phyloP scores from a whole-genome alignment of 1,140 invertebrate species.

The Tribolium madens region DNA sequence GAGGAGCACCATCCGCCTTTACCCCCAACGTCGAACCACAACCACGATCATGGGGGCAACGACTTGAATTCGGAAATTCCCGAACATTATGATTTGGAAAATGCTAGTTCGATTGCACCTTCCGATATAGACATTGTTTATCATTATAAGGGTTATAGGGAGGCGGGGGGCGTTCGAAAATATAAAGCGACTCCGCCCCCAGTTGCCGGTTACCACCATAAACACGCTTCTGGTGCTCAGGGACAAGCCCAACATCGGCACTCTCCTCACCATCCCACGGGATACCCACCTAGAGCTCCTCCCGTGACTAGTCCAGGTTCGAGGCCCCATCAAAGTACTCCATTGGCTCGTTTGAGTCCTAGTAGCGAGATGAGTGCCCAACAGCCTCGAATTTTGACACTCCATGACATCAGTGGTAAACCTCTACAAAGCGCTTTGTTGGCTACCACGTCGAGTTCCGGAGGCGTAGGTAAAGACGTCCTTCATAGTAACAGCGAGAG shows the following conservation, averaged over 20 bases:
- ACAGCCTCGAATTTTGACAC: conserved; percentile 89
- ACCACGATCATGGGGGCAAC: conserved; percentile 75
- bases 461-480: conserved; percentile 84
- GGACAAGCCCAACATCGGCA: conserved; percentile 77
- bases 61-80: conserved; percentile 86
- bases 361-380: conserved; percentile 92
- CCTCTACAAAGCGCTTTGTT: conserved; percentile 88
- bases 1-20: conserved; percentile 83
- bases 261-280: conserved; percentile 75
- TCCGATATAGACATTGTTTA: conserved; percentile 97
- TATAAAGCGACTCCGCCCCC: conserved; percentile 86
- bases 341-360: conserved; percentile 88
- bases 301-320: conserved; percentile 74
- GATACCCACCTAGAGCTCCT: conserved; percentile 77
- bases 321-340: conserved; percentile 87
- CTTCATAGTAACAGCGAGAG: conserved; percentile 90
- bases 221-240: conserved; percentile 73
- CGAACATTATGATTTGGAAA: conserved; percentile 97
- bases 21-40: conserved; percentile 75
- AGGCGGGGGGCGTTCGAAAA: conserved; percentile 83
- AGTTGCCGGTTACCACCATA: conserved; percentile 80
- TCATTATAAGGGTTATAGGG: conserved; percentile 93
- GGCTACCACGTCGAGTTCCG: conserved; percentile 88
- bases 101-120: conserved; percentile 96
- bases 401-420: conserved; percentile 94